Evolutionary conservation across 2,113 vertebrate species (phyloP).

Genomic region (Chloropsis cyanopogon): DNA sequence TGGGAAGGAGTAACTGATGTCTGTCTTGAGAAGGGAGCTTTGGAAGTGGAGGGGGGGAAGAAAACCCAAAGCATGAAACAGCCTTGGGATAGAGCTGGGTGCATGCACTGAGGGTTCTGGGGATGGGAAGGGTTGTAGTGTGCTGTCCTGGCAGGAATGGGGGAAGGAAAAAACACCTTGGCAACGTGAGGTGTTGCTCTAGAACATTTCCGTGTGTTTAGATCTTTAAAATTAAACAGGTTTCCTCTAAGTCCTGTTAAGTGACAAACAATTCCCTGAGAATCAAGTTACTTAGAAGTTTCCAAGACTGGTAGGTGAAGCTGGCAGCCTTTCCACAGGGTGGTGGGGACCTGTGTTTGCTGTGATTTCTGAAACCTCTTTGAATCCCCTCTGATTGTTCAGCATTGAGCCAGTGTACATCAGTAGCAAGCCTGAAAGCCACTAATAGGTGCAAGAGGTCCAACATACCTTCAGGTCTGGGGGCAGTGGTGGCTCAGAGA

Average conservation of each 20-base stretch:
- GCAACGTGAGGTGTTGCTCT: neutral
- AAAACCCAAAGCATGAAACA: neutral
- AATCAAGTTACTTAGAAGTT: neutral
- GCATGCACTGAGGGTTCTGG: neutral
- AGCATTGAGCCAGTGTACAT: neutral
- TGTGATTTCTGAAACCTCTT: neutral
- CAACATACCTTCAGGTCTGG: neutral
- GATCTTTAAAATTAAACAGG: neutral
- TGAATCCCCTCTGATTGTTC: neutral
- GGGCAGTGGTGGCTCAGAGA: neutral
- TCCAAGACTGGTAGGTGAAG: neutral
- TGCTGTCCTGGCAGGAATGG: neutral
- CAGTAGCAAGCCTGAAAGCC: neutral
- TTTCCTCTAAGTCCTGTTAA: neutral
- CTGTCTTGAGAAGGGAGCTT: neutral
- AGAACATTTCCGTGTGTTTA: neutral
- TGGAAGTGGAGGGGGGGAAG: neutral
- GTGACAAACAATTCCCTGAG: neutral
- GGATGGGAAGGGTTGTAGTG: neutral
- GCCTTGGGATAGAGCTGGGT: neutral
- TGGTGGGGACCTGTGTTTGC: neutral
- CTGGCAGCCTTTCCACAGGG: neutral
- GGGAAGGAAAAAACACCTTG: neutral
- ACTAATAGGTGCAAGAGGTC: neutral
- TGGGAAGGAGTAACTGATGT: neutral